phyloP scores from a whole-genome alignment of 2,888 invertebrate species.

The Scaptomyza tumidula region DNA sequence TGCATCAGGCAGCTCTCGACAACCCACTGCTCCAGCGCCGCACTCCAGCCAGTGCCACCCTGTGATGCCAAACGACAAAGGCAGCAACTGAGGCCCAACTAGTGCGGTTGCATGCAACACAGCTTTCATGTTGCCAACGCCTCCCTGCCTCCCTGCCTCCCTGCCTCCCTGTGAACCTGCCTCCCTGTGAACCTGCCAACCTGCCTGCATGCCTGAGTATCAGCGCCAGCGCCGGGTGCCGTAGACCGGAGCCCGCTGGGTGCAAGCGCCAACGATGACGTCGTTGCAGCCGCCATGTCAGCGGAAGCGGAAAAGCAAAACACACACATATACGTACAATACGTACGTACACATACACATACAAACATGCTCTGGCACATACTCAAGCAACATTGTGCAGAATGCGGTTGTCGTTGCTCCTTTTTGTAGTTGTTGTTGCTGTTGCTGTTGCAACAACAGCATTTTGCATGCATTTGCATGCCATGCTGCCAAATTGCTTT shows the following conservation, averaged over 20 bases:
- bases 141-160: constrained; percentile 17
- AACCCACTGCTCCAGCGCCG: constrained; percentile 5
- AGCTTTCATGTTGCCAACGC: constrained; percentile 70
- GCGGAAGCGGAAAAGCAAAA: constrained; percentile 71
- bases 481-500: constrained; percentile 47
- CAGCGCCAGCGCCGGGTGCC: not conserved
- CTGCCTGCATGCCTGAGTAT: constrained; percentile 8
- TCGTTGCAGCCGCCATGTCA: constrained; percentile 69
- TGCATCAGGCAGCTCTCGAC: constrained; percentile 56
- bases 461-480: constrained; percentile 66
- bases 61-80: constrained; percentile 59
- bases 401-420: constrained; percentile 38
- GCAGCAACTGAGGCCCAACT: constrained; percentile 69
- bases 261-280: constrained; percentile 29
- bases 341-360: constrained; percentile 10
- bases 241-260: constrained; percentile 27
- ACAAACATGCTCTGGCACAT: constrained; percentile 19
- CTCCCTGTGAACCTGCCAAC: constrained; percentile 14
- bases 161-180: constrained; percentile 21
- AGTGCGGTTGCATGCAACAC: constrained; percentile 76
- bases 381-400: constrained; percentile 49
- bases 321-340: constrained; percentile 16
- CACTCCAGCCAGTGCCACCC: constrained; percentile 21
- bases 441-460: constrained; percentile 50
- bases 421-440: constrained; percentile 26